A percentile compares a stretch with the other conserved stretches of the same genome.
These are phyloP conservation scores for Hyposoter dolosus DNA, from an alignment of 2,888 invertebrate genomes.

Conservation along the genomic window DNA sequence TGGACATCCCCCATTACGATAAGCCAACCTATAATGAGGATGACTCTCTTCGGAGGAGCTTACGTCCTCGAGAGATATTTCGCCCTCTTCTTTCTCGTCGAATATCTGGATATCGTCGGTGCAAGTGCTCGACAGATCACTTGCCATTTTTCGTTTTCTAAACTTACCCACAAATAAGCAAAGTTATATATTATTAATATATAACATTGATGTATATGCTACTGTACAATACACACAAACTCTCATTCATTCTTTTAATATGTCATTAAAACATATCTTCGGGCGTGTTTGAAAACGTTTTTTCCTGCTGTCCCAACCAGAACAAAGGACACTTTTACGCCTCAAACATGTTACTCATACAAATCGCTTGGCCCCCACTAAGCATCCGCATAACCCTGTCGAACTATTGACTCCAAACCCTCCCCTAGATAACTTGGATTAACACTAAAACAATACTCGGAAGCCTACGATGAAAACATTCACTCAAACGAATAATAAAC, in stretches of 20 bases:
- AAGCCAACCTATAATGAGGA: slow-evolving; percentile 72
- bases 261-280: slow-evolving; percentile 18
- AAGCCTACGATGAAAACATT: neutral
- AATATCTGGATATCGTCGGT: slow-evolving; percentile 78
- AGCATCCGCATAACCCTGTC: slow-evolving; percentile 22
- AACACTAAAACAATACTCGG: neutral
- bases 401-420: slow-evolving; percentile 3
- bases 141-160: slow-evolving; percentile 78
- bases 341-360: slow-evolving; percentile 22
- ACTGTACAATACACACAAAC: slow-evolving; percentile 31
- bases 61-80: slow-evolving; percentile 83
- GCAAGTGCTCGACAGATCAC: slow-evolving; percentile 81
- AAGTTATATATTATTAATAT: slow-evolving; percentile 13
- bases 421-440: neutral
- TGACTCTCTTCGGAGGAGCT: slow-evolving; percentile 83
- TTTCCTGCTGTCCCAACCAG: slow-evolving; percentile 12
- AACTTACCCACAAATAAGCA: slow-evolving; percentile 68
- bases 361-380: slow-evolving; percentile 5
- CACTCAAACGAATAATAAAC: slow-evolving; percentile 9
- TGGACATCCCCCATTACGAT: slow-evolving; percentile 71
- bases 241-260: slow-evolving; percentile 29
- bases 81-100: slow-evolving; percentile 82
- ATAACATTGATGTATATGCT: slow-evolving; percentile 10
- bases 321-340: slow-evolving; percentile 44
- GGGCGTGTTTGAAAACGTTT: neutral